Percentiles rank a stretch among this genome's conserved stretches.
These are phyloP conservation scores for Centrocercus urophasianus DNA, from an alignment of 2,113 vertebrate genomes.

Conservation along the genomic window DNA sequence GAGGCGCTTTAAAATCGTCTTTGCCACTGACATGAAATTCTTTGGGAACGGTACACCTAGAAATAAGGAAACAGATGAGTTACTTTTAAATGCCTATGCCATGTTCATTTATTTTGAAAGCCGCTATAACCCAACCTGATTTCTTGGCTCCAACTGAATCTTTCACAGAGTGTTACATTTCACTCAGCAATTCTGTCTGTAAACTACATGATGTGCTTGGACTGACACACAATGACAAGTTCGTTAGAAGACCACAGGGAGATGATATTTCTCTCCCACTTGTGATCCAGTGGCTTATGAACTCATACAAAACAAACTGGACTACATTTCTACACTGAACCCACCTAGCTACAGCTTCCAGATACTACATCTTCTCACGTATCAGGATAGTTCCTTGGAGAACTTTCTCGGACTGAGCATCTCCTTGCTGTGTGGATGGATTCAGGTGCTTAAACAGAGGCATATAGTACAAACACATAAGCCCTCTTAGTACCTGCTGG, in stretches of 20 bases:
- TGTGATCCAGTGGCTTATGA: neutral
- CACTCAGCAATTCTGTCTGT: neutral
- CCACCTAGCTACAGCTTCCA: neutral
- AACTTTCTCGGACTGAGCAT: neutral
- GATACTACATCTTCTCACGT: neutral
- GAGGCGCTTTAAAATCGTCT: conserved; percentile 86
- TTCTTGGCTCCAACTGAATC: neutral
- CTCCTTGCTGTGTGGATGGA: neutral
- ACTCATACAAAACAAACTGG: neutral
- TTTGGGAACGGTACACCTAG: conserved; percentile 85
- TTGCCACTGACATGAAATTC: conserved; percentile 88
- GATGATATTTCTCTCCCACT: neutral
- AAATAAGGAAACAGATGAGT: neutral
- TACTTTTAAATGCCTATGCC: neutral
- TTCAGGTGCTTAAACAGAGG: neutral
- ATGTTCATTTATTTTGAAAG: fast-evolving
- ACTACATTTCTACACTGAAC: neutral
- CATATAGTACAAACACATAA: fast-evolving
- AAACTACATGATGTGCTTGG: fast-evolving
- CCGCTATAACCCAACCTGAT: neutral
- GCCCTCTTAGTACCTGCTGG: neutral
- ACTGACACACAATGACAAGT: neutral
- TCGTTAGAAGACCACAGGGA: neutral
- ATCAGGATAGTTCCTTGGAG: neutral
- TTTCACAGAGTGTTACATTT: neutral